Base-by-base conservation (phyloP, 2,113 vertebrate species). In the Irena cyanogastra region DNA sequence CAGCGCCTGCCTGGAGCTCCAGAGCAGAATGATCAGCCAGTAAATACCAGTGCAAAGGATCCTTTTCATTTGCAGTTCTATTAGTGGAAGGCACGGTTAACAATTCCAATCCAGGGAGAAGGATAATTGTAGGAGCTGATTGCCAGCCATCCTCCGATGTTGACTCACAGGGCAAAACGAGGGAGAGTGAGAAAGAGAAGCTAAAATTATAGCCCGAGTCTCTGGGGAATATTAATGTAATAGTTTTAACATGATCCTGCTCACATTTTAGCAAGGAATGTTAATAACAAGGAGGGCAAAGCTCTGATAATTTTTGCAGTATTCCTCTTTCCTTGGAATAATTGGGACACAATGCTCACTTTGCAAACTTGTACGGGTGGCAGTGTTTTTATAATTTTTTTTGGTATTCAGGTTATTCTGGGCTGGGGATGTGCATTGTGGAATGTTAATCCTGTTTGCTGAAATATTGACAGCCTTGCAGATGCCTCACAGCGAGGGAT, bases 91-190 rank as follows among this genome's bases (percentile, higher is more conserved):
- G 90, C 89, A 63, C 37, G 24, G 94, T 94, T 96, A 96, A 96
- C 94, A 96, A 95, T 97, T 95, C 96, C 95, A 90, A 91, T 95
- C 75, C 92, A 57, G 90, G 91, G 87, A 96, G 96, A 84, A 56
- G 83, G 96, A 97, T 97, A 97, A 97, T 97, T 97, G 94, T 88
- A 71, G 93, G 91, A 95, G 94, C 95, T 97, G 96, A 97, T 97
- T 97, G 96, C 97, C 94, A 97, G 16, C 89, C 88, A 61, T 93
- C 94, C 95, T 96, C 93, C 94, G 10, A 37, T 94, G 92, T 94
- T 97, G 96, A 97, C 96, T 97, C 96, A 96, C 91, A 94, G 97
- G 97, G 96, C 94, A 96, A 82, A 96, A 75, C 12, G 47, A 86
- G 92, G 20, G 78, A 89, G 92, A 89, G 83, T 28, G 96, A 95